Evolutionary conservation across 2,113 vertebrate species (phyloP).

Genomic region (Pholis gunnellus): DNA sequence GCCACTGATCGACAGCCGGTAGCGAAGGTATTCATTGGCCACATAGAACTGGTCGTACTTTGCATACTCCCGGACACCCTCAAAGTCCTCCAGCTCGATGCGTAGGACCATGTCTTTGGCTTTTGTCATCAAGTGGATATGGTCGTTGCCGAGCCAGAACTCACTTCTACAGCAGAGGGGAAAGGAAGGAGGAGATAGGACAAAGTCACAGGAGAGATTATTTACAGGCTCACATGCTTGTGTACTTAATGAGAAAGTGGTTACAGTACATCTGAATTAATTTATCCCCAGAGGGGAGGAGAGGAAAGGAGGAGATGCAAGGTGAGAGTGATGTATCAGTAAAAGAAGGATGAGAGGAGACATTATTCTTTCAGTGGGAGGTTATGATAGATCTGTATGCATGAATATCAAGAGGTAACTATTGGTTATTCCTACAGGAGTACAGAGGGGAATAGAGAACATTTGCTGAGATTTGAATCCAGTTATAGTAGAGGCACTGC

Average conservation of each 20-base stretch:
- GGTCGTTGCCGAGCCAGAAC: slow-evolving; percentile 97
- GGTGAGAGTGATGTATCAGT: slow-evolving; percentile 21
- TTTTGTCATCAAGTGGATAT: slow-evolving; percentile 93
- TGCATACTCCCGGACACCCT: slow-evolving; percentile 89
- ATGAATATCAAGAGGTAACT: slow-evolving; percentile 38
- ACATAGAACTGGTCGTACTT: slow-evolving; percentile 94
- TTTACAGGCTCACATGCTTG: slow-evolving; percentile 12
- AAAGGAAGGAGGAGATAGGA: neutral
- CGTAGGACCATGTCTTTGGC: slow-evolving; percentile 92
- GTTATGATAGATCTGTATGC: slow-evolving; percentile 23
- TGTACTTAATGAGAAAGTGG: slow-evolving; percentile 28
- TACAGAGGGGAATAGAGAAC: neutral
- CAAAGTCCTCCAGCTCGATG: slow-evolving; percentile 94
- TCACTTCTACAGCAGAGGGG: slow-evolving; percentile 78
- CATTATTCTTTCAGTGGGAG: slow-evolving; percentile 46
- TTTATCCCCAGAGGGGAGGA: slow-evolving; percentile 18
- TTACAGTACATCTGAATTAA: slow-evolving; percentile 33
- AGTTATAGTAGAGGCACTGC: neutral
- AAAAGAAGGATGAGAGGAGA: slow-evolving; percentile 17
- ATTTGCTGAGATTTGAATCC: slow-evolving; percentile 7
- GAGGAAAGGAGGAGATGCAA: neutral
- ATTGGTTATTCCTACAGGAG: slow-evolving; percentile 28
- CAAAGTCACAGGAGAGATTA: slow-evolving; percentile 7
- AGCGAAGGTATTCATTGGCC: slow-evolving; percentile 92
- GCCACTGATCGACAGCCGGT: slow-evolving; percentile 88